phyloP scores from a whole-genome alignment of 2,797 vertebrate genomes.

The Enteromius afrohamiltoni region DNA sequence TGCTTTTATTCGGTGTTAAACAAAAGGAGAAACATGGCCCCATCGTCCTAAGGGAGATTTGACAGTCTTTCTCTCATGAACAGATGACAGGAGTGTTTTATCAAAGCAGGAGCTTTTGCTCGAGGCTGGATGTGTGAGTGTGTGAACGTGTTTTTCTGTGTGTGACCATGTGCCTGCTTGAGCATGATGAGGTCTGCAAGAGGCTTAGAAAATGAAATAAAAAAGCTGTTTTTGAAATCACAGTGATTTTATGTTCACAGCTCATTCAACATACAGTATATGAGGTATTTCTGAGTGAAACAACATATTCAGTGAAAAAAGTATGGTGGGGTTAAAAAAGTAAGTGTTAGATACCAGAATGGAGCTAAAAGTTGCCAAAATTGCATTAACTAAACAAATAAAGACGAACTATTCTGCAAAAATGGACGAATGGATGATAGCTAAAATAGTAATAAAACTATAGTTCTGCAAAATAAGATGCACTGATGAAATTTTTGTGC shows the following conservation, averaged over 20 bases:
- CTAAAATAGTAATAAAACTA: too few relatives aligned
- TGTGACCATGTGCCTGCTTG: constrained; percentile 38
- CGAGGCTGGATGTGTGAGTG: constrained; percentile 41
- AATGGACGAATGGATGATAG: too few relatives aligned
- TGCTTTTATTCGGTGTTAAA: constrained; percentile 74
- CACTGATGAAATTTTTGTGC: not conserved
- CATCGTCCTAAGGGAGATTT: constrained; percentile 71
- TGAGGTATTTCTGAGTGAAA: not conserved
- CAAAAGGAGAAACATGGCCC: constrained; percentile 75
- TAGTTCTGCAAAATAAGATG: not conserved
- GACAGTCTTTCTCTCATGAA: constrained; percentile 72
- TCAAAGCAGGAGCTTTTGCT: constrained; percentile 71
- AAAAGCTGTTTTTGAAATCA: constrained; percentile 24
- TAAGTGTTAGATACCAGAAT: not conserved
- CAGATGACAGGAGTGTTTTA: constrained; percentile 80
- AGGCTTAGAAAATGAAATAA: constrained; percentile 9
- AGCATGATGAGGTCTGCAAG: constrained; percentile 54
- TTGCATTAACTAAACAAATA: too few relatives aligned
- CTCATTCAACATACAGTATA: not conserved
- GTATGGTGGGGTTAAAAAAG: not conserved
- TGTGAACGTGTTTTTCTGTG: constrained; percentile 43
- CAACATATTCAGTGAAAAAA: not conserved
- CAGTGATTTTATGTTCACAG: constrained; percentile 1
- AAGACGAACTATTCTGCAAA: not conserved
- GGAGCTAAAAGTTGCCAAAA: not conserved